Conservation (phyloP, 1,140 invertebrate species). For the Solenopsis fugax region DNA sequence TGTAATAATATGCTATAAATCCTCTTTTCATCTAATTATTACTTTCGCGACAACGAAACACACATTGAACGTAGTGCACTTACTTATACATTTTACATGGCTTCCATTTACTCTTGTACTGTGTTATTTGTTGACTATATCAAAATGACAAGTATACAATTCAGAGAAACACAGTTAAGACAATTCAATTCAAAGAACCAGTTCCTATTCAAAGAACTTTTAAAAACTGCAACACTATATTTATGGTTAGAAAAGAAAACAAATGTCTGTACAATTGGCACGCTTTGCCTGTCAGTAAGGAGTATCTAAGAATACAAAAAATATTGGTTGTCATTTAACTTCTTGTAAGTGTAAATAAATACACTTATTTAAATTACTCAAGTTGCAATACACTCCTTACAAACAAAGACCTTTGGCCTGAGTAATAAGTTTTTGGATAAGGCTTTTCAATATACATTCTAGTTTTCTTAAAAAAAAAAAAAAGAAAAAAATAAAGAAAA, state of each 20-base stretch:
- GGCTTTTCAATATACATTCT: conserved; percentile 62
- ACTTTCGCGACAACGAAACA: conserved; percentile 41
- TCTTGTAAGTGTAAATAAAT: conserved; percentile 40
- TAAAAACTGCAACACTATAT: conserved; percentile 20
- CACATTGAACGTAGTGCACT: conserved; percentile 45
- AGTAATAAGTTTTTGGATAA: conserved; percentile 62
- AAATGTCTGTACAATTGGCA: conserved; percentile 61
- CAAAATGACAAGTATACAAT: conserved; percentile 35
- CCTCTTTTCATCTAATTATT: conserved; percentile 53
- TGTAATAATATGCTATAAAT: conserved; percentile 64
- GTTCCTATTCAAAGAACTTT: conserved; percentile 16
- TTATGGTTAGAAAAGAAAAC: conserved; percentile 35
- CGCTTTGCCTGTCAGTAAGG: conserved; percentile 52
- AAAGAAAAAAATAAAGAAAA: conserved; percentile 29
- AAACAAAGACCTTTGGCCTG: conserved; percentile 57
- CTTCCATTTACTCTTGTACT: conserved; percentile 65
- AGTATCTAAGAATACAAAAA: conserved; percentile 48
- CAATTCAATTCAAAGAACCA: conserved; percentile 38
- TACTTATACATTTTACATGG: conserved; percentile 60
- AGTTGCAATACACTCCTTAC: conserved; percentile 47
- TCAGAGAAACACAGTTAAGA: conserved; percentile 32
- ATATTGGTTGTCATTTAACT: conserved; percentile 5
- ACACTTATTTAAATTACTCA: conserved; percentile 37
- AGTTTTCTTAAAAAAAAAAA: conserved; percentile 26
- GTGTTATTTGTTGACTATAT: conserved; percentile 52